phyloP scores from a whole-genome alignment of 35 echinoderm and acorn worm genomes.

The Apostichopus japonicus region DNA sequence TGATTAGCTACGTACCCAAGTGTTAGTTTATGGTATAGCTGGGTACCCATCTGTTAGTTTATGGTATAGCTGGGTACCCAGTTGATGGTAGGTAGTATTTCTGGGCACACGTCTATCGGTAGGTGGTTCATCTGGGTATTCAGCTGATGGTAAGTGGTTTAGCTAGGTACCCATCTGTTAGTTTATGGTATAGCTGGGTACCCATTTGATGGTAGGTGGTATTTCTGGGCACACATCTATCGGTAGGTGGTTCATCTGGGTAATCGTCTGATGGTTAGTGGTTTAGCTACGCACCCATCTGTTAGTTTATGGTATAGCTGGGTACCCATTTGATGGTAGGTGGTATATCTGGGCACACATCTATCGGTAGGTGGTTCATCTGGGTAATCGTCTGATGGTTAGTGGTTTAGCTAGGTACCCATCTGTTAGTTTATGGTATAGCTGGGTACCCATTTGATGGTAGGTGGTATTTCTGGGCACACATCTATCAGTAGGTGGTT shows the following conservation, averaged over 20 bases:
- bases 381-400: slow-evolving; percentile 99
- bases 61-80: slow-evolving; percentile 70
- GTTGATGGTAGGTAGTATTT: slow-evolving; percentile 85
- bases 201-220: no score
- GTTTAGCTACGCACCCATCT: no score
- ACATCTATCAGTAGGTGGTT: slow-evolving; percentile 93
- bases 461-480: no score
- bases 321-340: slow-evolving; percentile 98
- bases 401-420: slow-evolving; percentile 70
- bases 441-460: no score
- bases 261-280: no score
- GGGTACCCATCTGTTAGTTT: slow-evolving; percentile 69
- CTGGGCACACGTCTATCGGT: slow-evolving; percentile 92
- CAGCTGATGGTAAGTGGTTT: slow-evolving; percentile 97
- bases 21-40: not conserved
- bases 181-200: no score
- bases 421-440: no score
- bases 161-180: not conserved
- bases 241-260: no score
- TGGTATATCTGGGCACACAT: no score
- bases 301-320: no score
- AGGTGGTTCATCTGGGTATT: slow-evolving; percentile 94
- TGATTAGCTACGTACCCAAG: not conserved
- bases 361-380: slow-evolving; percentile 91
- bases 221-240: no score